Evolutionary conservation across 30 jellyfish, hydroid and myxozoan species (phyloP), one percentile per base, ranked within the genome.

Genomic region (Aurelia aurita): DNA sequence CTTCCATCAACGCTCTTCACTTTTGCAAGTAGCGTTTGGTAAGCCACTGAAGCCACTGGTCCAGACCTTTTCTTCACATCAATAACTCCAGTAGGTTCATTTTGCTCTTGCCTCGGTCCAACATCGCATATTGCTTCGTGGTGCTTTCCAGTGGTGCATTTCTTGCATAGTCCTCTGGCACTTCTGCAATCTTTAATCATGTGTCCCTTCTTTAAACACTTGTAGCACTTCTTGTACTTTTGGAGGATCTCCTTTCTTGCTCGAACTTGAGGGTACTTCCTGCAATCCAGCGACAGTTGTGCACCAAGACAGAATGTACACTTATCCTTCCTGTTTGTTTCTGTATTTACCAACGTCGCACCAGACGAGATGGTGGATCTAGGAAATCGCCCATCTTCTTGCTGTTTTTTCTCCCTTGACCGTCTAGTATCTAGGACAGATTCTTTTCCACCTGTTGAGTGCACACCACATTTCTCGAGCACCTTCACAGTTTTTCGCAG

Each of bases 61-160:
- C 72, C 77, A 25, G 18, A 23, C 34, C 15, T 32, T 14, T 23
- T 13, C 34, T 60, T 54, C 10, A 31, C 8, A 6, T 51, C 28
- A 16, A 66, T 47, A 14, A 81, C 77, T 39, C 91, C 91, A 21
- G 91, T 67, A 26, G 91, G 91, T 23, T 81, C 91, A 0, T 64
- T 79, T 14, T 3, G 55, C 58, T 15, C 82, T 49, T 64, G 32
- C 39, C 39, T 31, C 39, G 39, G 39, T 31, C 39, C 39, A 31
- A 4, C 69, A 32, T 39, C 47, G 39, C 91, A 81, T 16, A 70
- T 18, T 47, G 87, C 21, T 60, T 55, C 87, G 39, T 54, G 81
- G 58, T 84, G 82, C 26, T 68, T 81, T 29, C 69, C 35, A 3
- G 13, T 28, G 1, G 60, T 13, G 51, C 88, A 72, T 58, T 25